phyloP scores from a whole-genome alignment of 2,888 invertebrate species.

The Phragmatobia fuliginosa region DNA sequence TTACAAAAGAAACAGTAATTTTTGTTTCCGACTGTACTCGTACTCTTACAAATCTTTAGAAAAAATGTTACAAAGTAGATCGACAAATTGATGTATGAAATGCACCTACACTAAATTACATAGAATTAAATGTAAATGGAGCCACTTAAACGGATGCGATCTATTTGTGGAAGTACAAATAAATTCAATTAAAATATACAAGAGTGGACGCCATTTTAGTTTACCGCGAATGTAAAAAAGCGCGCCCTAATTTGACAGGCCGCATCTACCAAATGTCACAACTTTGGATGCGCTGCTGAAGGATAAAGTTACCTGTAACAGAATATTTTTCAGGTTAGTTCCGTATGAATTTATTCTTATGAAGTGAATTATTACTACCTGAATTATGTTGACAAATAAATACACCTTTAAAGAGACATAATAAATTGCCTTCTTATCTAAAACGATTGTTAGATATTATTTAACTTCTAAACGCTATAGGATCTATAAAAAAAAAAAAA shows the following conservation, averaged over 20 bases:
- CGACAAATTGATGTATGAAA: no score
- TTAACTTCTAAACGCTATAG: neutral
- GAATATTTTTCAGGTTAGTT: slow-evolving; percentile 8
- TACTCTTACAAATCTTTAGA: neutral
- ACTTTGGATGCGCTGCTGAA: slow-evolving; percentile 28
- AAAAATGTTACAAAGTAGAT: neutral
- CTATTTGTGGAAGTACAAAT: slow-evolving; percentile 15
- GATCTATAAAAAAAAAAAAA: no score
- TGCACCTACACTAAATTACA: slow-evolving; percentile 20
- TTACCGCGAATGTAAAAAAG: slow-evolving; percentile 40
- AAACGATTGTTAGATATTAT: neutral
- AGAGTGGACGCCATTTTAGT: slow-evolving; percentile 23
- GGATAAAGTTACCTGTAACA: slow-evolving; percentile 14
- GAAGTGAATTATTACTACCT: neutral
- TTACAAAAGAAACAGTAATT: neutral
- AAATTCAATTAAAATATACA: slow-evolving; percentile 6
- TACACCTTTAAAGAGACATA: neutral
- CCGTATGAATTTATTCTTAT: slow-evolving; percentile 17
- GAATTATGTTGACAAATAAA: neutral
- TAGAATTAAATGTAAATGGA: slow-evolving; percentile 28
- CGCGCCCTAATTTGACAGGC: slow-evolving; percentile 61
- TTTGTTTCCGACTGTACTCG: neutral
- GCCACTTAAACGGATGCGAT: slow-evolving; percentile 26
- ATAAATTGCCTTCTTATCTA: neutral
- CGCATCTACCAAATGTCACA: slow-evolving; percentile 69